phyloP scores from a whole-genome alignment of 2,113 vertebrate species.

The Phrynocephalus versicolor region DNA sequence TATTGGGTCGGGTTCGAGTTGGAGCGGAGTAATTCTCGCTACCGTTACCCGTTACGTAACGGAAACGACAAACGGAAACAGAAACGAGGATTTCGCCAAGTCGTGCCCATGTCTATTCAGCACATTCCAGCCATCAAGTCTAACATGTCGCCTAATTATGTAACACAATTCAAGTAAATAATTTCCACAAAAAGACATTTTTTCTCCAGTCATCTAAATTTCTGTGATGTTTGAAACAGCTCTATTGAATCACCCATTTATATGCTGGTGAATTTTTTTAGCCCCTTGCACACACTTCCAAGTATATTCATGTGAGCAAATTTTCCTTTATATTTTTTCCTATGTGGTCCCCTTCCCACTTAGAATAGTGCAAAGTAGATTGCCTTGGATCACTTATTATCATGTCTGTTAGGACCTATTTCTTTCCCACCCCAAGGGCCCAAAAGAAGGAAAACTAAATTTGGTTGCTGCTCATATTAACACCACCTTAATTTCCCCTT shows the following conservation, averaged over 20 bases:
- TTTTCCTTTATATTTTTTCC: background rate
- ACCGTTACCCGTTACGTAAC: too few relatives aligned
- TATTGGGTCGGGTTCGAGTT: too few relatives aligned
- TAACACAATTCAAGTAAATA: background rate
- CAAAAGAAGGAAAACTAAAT: background rate
- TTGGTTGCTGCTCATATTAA: background rate
- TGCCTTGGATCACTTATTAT: background rate
- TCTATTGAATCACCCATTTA: background rate
- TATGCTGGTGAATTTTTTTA: background rate
- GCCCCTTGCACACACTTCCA: background rate
- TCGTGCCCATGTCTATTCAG: too few relatives aligned
- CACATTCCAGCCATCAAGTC: background rate
- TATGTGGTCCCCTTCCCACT: background rate
- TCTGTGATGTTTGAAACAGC: background rate
- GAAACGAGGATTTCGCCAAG: too few relatives aligned
- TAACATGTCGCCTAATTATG: constrained; percentile 10
- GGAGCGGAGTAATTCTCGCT: too few relatives aligned
- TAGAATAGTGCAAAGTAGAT: background rate
- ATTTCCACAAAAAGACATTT: background rate
- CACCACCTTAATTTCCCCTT: constrained; percentile 4
- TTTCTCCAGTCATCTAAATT: background rate
- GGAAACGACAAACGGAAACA: too few relatives aligned
- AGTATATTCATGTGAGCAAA: background rate
- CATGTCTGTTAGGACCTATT: background rate
- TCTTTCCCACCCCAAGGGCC: background rate